phyloP scores from a whole-genome alignment of 1,140 invertebrate genomes.

The Drosophila equinoxialis region DNA sequence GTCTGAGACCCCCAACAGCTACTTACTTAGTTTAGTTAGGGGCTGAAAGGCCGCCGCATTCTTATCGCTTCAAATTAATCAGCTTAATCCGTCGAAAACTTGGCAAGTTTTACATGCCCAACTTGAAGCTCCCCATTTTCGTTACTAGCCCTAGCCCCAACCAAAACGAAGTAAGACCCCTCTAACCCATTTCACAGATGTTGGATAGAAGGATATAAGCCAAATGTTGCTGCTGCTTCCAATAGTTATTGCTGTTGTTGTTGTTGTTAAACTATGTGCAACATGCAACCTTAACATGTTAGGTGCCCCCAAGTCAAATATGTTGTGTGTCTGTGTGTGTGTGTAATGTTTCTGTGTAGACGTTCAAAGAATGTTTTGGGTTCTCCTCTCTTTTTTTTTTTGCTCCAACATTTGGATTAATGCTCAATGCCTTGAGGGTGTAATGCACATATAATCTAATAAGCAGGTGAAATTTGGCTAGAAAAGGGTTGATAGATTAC shows the following conservation, averaged over 20 bases:
- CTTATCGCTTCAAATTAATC: constrained; percentile 79
- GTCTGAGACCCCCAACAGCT: constrained; percentile 23
- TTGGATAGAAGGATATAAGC: constrained; percentile 70
- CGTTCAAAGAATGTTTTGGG: background rate
- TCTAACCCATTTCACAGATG: constrained; percentile 36
- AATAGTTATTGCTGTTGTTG: constrained; percentile 5
- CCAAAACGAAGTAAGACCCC: background rate
- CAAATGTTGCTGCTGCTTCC: constrained; percentile 29
- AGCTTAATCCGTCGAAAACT: constrained; percentile 80
- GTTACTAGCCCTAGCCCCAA: background rate
- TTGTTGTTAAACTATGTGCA: constrained; percentile 52
- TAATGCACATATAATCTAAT: constrained; percentile 77
- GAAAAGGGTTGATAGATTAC: constrained; percentile 39
- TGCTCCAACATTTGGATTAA: constrained; percentile 57
- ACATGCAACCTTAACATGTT: constrained; percentile 78
- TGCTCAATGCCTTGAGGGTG: constrained; percentile 62
- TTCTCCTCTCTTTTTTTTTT: background rate
- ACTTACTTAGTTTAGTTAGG: constrained; percentile 10
- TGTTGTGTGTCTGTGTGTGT: constrained; percentile 13
- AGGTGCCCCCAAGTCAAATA: constrained; percentile 33
- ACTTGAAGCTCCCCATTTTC: background rate
- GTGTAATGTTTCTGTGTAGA: background rate
- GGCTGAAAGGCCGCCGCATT: constrained; percentile 59
- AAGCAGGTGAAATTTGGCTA: constrained; percentile 61
- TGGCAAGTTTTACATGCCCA: constrained; percentile 56